Base-by-base conservation (phyloP, 2,888 invertebrate species). In the Steinernema scapterisci region DNA sequence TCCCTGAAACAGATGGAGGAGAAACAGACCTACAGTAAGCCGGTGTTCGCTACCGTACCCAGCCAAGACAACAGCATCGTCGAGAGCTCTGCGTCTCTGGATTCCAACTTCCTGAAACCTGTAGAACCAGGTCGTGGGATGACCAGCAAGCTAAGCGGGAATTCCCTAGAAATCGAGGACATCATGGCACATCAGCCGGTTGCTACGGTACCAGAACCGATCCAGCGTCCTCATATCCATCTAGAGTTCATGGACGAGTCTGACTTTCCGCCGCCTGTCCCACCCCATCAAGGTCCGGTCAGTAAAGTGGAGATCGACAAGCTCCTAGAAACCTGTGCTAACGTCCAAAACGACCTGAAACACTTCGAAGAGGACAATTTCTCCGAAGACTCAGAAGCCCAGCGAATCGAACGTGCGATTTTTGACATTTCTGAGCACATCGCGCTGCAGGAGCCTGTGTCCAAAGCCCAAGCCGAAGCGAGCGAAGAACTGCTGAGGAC, bases 401-500 rank as follows among this genome's bases (percentile, higher is more conserved):
- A 78, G 27, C 71, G 78, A 21, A 85, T 85, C 72, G 85, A 84
- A 71, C 75, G 78, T 16, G 83, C 84, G 6, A 85, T 85, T 56
- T 76, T 84, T 54, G 77, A 73, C 45, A 80, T 85, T 21, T 83
- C 84, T 7, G 83, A 85, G 71, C 77, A 79, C 48, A 54, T 85
- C 13, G 78, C 81, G 5, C 45, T 70, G 19, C 75, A 76, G 19
- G 79, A 77, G 44, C 83, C 85, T 7, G 74, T 84, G 16, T 76
- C 83, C 0, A 72, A 78, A 38, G 85, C 84, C 1, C 85, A 86
- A 45, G 83, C 82, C 11, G 80, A 84, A 46, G 84, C 81, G 3
- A 86, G 79, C 31, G 84, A 87, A 73, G 86, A 87, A 73, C 75
- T 84, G 27, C 73, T 87, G 31, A 25, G 84, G 45, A 80, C 83